Evolutionary conservation across 2,113 vertebrate species (phyloP).

Genomic region (Protobothrops mucrosquamatus): DNA sequence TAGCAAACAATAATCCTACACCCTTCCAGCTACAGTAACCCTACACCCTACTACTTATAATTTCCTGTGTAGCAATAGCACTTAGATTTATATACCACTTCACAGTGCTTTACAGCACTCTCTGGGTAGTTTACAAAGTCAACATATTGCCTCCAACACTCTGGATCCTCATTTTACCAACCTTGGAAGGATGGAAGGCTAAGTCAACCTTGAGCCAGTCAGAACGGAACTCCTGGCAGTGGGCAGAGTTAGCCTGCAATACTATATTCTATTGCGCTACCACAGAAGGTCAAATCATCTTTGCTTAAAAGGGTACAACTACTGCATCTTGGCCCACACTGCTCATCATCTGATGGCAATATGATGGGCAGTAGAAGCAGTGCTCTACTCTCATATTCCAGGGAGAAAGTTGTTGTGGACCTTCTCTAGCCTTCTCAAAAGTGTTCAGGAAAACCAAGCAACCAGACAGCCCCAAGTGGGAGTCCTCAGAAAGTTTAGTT

Average conservation of each 20-base stretch:
- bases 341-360: neutral
- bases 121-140: neutral
- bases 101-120: neutral
- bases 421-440: neutral
- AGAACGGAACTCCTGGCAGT: neutral
- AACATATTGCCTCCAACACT: neutral
- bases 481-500: neutral
- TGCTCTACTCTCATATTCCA: neutral
- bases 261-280: neutral
- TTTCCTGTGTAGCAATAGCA: neutral
- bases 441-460: neutral
- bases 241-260: neutral
- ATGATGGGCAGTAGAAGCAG: neutral
- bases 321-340: neutral
- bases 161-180: neutral
- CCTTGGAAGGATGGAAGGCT: neutral
- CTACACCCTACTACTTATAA: neutral
- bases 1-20: neutral
- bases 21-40: neutral
- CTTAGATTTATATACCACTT: neutral
- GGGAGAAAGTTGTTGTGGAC: neutral
- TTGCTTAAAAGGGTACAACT: neutral
- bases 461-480: neutral
- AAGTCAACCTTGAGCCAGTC: neutral
- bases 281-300: neutral